A percentile compares a stretch with the other conserved stretches of the same genome.
phyloP scores from a whole-genome alignment of 2,888 invertebrate genomes.

The Tinea trinotella region DNA sequence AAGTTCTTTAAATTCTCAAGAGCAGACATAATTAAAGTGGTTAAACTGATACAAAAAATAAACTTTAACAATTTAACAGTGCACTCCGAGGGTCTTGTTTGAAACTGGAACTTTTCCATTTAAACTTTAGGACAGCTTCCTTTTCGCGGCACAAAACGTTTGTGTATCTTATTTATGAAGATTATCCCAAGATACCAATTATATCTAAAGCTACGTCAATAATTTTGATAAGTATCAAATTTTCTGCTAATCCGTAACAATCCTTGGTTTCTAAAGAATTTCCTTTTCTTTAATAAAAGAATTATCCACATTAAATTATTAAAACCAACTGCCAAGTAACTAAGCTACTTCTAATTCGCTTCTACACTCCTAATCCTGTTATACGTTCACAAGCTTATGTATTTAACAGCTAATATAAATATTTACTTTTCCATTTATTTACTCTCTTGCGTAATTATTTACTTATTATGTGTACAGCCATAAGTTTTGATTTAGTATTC shows the following conservation, averaged over 20 bases:
- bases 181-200: not conserved
- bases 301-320: too few relatives aligned
- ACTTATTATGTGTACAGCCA: too few relatives aligned
- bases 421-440: not conserved
- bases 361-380: too few relatives aligned
- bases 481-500: too few relatives aligned
- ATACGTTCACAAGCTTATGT: too few relatives aligned
- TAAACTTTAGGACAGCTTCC: constrained; percentile 35
- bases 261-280: too few relatives aligned
- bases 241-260: not conserved
- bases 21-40: constrained; percentile 19
- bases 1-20: constrained; percentile 15
- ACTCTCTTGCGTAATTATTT: too few relatives aligned
- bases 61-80: constrained; percentile 44
- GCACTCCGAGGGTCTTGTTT: constrained; percentile 41
- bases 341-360: too few relatives aligned
- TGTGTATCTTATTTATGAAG: constrained; percentile 17
- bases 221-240: not conserved
- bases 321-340: too few relatives aligned
- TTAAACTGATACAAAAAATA: constrained; percentile 29
- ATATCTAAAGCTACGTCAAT: not conserved
- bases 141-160: constrained; percentile 26
- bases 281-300: too few relatives aligned
- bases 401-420: not conserved
- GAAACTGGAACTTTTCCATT: constrained; percentile 54